Evolutionary conservation across 2,888 invertebrate species (phyloP).

Genomic region (Epicampocera succincta): DNA sequence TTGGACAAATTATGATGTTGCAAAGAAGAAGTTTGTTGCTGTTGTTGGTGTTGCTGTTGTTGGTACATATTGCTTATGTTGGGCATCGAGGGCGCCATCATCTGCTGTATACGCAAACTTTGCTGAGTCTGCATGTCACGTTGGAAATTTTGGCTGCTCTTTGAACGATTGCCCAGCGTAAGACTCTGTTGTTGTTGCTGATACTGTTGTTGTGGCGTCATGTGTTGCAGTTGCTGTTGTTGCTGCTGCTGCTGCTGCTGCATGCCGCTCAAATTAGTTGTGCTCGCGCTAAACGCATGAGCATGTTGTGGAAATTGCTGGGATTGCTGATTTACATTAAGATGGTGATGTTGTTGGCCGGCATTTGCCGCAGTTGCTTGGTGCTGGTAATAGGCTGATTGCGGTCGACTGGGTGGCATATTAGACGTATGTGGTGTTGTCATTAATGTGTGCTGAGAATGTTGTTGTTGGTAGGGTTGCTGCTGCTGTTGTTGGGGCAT

Average conservation of each 20-base stretch:
- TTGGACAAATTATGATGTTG: constrained; percentile 64
- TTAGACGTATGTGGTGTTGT: constrained; percentile 73
- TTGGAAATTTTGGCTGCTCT: constrained; percentile 77
- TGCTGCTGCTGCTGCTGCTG: constrained; percentile 72
- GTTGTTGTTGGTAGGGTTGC: constrained; percentile 73
- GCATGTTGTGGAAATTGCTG: constrained; percentile 76
- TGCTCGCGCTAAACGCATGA: constrained; percentile 76
- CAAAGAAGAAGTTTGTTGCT: constrained; percentile 62
- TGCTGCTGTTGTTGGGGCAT: constrained; percentile 73
- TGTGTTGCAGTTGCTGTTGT: constrained; percentile 72
- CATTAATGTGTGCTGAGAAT: constrained; percentile 71
- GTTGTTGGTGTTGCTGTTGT: constrained; percentile 74
- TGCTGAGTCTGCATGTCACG: constrained; percentile 77
- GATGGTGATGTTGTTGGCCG: constrained; percentile 71
- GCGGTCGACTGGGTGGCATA: constrained; percentile 79
- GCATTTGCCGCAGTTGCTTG: constrained; percentile 60
- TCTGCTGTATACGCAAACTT: constrained; percentile 80
- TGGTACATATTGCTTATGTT: constrained; percentile 80
- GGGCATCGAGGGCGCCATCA: constrained; percentile 82
- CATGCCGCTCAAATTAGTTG: constrained; percentile 77
- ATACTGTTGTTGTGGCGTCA: constrained; percentile 70
- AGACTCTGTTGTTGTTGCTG: constrained; percentile 75
- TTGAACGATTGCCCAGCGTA: constrained; percentile 77
- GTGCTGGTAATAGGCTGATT: constrained; percentile 80
- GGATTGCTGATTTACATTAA: constrained; percentile 71